phyloP scores from a whole-genome alignment of 2,888 invertebrate genomes.

The Incurvaria masculella region DNA sequence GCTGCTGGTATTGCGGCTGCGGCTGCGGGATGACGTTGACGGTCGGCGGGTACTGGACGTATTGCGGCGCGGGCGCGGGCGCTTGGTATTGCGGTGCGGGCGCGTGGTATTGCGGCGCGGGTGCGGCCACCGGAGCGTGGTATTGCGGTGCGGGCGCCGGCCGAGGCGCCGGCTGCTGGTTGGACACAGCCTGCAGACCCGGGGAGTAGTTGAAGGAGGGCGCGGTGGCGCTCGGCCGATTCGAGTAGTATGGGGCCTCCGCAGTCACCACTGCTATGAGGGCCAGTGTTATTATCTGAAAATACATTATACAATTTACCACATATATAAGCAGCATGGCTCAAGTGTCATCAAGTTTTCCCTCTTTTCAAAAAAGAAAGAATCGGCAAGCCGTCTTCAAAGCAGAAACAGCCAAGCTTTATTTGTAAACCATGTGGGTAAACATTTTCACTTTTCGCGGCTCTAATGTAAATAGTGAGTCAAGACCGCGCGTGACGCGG shows the following conservation, averaged over 20 bases:
- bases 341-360: too few relatives aligned
- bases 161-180: conserved; percentile 19
- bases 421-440: too few relatives aligned
- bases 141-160: conserved; percentile 6
- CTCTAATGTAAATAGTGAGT: background rate
- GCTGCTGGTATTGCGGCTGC: conserved; percentile 19
- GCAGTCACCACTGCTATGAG: conserved; percentile 32
- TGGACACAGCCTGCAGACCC: conserved; percentile 8
- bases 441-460: background rate
- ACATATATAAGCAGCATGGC: too few relatives aligned
- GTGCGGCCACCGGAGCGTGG: too few relatives aligned
- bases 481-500: too few relatives aligned
- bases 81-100: background rate
- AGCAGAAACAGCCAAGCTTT: too few relatives aligned
- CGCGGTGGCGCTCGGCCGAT: conserved; percentile 31
- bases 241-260: conserved; percentile 43
- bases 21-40: conserved; percentile 17
- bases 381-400: too few relatives aligned
- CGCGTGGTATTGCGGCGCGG: conserved; percentile 9
- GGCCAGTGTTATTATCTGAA: conserved; percentile 37
- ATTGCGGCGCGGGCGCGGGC: conserved; percentile 11
- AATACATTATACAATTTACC: too few relatives aligned
- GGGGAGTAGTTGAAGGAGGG: conserved; percentile 30
- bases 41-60: conserved; percentile 1
- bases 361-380: too few relatives aligned